Evolutionary conservation across 2,113 vertebrate species (phyloP).

Genomic region (Genyomyrus donnyi): DNA sequence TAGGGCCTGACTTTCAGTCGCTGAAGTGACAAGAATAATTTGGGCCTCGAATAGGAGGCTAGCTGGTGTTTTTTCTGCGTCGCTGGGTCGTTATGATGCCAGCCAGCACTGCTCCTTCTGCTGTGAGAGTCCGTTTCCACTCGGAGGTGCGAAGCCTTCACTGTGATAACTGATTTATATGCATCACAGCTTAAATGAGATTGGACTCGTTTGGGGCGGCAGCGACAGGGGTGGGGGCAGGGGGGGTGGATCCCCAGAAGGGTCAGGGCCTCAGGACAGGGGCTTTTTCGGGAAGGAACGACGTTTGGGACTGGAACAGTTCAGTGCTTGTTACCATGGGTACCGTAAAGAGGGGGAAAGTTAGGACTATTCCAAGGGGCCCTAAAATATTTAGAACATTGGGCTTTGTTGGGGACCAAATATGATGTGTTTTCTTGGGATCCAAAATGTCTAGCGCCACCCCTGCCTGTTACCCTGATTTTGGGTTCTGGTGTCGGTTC

Average conservation of each 20-base stretch:
- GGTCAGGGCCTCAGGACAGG: neutral
- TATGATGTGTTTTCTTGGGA: neutral
- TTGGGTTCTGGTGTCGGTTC: neutral
- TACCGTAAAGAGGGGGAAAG: neutral
- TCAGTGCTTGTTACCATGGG: neutral
- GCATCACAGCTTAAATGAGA: neutral
- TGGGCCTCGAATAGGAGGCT: neutral
- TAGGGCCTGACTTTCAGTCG: neutral
- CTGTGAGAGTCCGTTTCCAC: neutral
- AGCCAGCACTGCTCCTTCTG: neutral
- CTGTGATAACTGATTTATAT: neutral
- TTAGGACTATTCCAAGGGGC: neutral
- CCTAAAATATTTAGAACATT: neutral
- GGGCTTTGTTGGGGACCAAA: neutral
- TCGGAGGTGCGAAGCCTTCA: neutral
- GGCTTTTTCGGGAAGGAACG: neutral
- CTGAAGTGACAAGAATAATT: slow-evolving; percentile 1
- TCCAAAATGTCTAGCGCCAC: neutral
- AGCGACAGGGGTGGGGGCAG: neutral
- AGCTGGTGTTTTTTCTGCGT: neutral
- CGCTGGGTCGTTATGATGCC: neutral
- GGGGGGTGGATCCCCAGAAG: neutral
- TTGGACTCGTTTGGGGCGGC: neutral
- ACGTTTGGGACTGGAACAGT: neutral
- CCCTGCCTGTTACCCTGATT: neutral